These are phyloP conservation scores for Lycocerus yunnanus DNA, from an alignment of 2,888 invertebrate genomes.

Conservation along the genomic window DNA sequence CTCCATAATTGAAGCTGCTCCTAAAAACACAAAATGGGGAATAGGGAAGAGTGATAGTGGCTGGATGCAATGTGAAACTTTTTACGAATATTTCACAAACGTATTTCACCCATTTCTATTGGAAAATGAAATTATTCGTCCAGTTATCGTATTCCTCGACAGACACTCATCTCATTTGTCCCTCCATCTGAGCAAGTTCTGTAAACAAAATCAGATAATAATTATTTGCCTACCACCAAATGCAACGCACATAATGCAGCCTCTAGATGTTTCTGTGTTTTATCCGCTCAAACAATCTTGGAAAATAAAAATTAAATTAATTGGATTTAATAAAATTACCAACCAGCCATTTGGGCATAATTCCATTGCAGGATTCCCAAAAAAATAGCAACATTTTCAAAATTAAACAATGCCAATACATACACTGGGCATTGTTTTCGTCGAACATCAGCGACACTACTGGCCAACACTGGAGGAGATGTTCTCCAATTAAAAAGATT, in stretches of 20 bases:
- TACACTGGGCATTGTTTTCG: neutral
- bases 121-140: slow-evolving; percentile 30
- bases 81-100: slow-evolving; percentile 40
- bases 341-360: neutral
- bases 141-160: slow-evolving; percentile 40
- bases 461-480: neutral
- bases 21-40: neutral
- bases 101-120: slow-evolving; percentile 36
- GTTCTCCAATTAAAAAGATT: neutral
- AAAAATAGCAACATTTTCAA: neutral
- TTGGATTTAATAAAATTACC: neutral
- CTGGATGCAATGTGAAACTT: slow-evolving; percentile 39
- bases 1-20: neutral
- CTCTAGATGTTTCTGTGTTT: slow-evolving; percentile 35
- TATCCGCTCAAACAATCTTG: slow-evolving; percentile 33
- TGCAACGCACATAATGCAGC: slow-evolving; percentile 38
- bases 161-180: slow-evolving; percentile 39
- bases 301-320: no score
- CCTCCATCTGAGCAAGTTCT: slow-evolving; percentile 35
- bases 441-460: neutral
- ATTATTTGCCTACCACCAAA: slow-evolving; percentile 36
- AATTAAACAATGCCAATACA: neutral
- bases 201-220: slow-evolving; percentile 35
- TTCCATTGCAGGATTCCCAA: neutral
- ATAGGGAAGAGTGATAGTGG: slow-evolving; percentile 34